These are phyloP conservation scores for Mus pahari DNA, from an alignment of 2,113 vertebrate species.

Conservation along the genomic window DNA sequence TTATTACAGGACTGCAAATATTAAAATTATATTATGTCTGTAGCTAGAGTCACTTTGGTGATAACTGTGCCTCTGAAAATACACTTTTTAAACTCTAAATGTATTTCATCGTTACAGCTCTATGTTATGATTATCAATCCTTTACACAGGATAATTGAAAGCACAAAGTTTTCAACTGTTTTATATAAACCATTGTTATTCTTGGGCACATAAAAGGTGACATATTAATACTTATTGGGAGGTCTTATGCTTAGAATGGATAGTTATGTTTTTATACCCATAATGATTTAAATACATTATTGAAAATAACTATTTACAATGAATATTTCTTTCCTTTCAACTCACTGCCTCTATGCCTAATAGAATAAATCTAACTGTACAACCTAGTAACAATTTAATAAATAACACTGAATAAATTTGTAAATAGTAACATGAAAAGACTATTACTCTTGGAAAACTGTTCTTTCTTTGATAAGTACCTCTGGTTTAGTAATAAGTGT, in stretches of 20 bases:
- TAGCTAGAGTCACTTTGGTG: slow-evolving; percentile 61
- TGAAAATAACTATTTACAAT: slow-evolving; percentile 32
- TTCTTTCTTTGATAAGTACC: not conserved
- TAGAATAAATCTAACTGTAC: not conserved
- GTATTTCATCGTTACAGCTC: slow-evolving; percentile 62
- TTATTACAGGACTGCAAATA: slow-evolving; percentile 59
- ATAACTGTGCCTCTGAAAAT: slow-evolving; percentile 63
- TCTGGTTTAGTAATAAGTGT: not conserved
- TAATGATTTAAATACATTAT: slow-evolving; percentile 38
- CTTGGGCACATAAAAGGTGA: not conserved
- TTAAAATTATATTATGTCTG: slow-evolving; percentile 57
- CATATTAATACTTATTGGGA: not conserved
- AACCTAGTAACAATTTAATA: slow-evolving; percentile 29
- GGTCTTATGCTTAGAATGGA: slow-evolving; percentile 7
- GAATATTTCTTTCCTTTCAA: not conserved
- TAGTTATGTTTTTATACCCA: not conserved
- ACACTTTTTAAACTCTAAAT: slow-evolving; percentile 69
- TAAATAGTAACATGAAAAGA: slow-evolving; percentile 1
- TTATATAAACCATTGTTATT: slow-evolving; percentile 32
- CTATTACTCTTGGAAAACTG: not conserved
- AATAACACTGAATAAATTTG: slow-evolving; percentile 54
- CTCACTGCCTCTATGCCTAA: not conserved
- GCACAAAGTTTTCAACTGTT: not conserved
- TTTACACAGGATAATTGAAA: slow-evolving; percentile 54
- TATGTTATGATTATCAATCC: not conserved